Evolutionary conservation across 53 echinoderm and acorn worm genomes (phyloP).

Genomic region (Actinopyga echinites): DNA sequence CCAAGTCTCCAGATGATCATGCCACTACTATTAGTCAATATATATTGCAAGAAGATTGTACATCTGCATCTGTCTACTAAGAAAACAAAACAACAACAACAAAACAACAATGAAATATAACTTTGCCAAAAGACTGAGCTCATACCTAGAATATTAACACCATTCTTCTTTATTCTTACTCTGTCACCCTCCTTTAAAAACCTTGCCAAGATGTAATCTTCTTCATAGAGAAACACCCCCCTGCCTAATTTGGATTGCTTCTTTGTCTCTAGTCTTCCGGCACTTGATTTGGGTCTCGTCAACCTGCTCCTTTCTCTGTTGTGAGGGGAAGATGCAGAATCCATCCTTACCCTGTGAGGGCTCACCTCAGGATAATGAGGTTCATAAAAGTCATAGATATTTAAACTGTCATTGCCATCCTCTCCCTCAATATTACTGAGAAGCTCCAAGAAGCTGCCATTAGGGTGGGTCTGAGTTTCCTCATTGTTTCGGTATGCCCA

Average conservation of each 20-base stretch:
- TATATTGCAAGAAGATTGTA: no score
- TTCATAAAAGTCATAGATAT: slow-evolving; percentile 79
- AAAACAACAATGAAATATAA: neutral
- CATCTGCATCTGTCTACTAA: neutral
- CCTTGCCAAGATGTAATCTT: slow-evolving; percentile 88
- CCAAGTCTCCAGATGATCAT: no score
- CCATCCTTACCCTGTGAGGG: neutral
- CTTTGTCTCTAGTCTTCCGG: slow-evolving; percentile 59
- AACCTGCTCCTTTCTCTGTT: neutral
- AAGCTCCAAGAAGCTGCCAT: slow-evolving; percentile 66
- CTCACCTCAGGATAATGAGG: slow-evolving; percentile 57
- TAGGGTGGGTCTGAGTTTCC: slow-evolving; percentile 32
- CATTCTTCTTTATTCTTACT: slow-evolving; percentile 74
- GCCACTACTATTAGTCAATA: no score
- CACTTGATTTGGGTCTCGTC: slow-evolving; percentile 69
- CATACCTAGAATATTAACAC: slow-evolving; percentile 47
- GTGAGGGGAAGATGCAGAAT: slow-evolving; percentile 10
- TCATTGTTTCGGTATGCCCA: slow-evolving; percentile 26
- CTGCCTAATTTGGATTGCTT: slow-evolving; percentile 53
- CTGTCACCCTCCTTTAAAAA: slow-evolving; percentile 82
- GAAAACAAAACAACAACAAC: neutral
- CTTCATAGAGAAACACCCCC: slow-evolving; percentile 81
- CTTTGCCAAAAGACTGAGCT: no score
- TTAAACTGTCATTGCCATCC: slow-evolving; percentile 54
- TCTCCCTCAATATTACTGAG: slow-evolving; percentile 50